Evolutionary conservation across 2,797 vertebrate species (phyloP).

Genomic region (Mormyrus hasselquistii): DNA sequence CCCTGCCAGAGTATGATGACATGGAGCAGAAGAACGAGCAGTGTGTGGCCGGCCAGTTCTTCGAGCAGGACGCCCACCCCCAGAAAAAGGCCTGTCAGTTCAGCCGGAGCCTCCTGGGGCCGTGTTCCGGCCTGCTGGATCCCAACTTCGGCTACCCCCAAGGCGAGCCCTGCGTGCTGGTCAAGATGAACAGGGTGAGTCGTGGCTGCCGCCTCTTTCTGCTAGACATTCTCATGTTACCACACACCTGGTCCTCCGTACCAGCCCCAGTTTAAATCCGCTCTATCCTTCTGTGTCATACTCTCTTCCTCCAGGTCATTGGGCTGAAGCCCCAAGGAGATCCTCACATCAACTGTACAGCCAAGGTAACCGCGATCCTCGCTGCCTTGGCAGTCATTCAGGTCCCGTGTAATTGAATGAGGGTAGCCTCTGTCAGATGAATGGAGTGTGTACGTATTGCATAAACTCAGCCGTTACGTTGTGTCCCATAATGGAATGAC

Average conservation of each 20-base stretch:
- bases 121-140: slow-evolving; percentile 76
- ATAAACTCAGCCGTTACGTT: background rate
- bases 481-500: background rate
- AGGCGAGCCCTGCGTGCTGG: slow-evolving; percentile 79
- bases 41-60: slow-evolving; percentile 65
- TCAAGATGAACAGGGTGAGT: slow-evolving; percentile 95
- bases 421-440: background rate
- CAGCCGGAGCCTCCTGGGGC: slow-evolving; percentile 63
- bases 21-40: slow-evolving; percentile 69
- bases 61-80: slow-evolving; percentile 53
- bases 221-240: background rate
- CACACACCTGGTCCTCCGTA: background rate
- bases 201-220: background rate
- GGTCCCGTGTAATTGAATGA: background rate
- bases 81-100: slow-evolving; percentile 75
- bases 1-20: slow-evolving; percentile 69
- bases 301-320: slow-evolving; percentile 70
- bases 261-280: background rate
- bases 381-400: background rate
- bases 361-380: slow-evolving; percentile 67
- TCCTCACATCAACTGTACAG: slow-evolving; percentile 72
- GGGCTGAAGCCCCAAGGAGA: slow-evolving; percentile 77
- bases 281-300: background rate
- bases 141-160: slow-evolving; percentile 73
- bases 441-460: background rate